phyloP scores from a whole-genome alignment of 2,113 vertebrate genomes.

The Misgurnus anguillicaudatus region DNA sequence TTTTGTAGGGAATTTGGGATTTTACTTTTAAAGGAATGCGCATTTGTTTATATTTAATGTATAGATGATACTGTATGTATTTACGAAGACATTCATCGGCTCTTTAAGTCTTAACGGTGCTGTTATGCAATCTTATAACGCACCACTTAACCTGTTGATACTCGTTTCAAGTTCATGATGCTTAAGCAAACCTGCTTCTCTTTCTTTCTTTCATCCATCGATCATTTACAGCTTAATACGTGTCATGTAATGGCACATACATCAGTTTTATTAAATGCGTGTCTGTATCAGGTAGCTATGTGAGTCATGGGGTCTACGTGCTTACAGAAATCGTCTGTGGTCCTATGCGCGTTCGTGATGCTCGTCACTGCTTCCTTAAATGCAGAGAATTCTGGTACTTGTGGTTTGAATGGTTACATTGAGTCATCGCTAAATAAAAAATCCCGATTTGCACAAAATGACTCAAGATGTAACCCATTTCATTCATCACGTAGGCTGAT shows the following conservation, averaged over 20 bases:
- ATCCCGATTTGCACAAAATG: background rate
- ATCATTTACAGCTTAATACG: background rate
- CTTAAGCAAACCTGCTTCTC: too few species aligned
- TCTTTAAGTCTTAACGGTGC: too few species aligned
- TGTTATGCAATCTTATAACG: too few species aligned
- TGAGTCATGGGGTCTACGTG: slow-evolving; percentile 46
- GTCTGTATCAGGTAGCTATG: background rate
- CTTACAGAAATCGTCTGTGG: background rate
- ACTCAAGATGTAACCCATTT: background rate
- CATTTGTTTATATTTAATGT: too few species aligned
- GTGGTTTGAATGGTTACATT: slow-evolving; percentile 2
- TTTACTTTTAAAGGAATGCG: background rate
- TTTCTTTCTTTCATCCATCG: too few species aligned
- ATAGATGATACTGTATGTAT: background rate
- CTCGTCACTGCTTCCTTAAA: slow-evolving; percentile 12
- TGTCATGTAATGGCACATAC: background rate
- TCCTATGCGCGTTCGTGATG: background rate
- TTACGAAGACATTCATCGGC: too few species aligned
- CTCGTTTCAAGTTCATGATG: background rate
- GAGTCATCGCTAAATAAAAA: background rate
- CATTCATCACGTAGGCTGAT: background rate
- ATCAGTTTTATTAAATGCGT: background rate
- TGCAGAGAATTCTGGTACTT: slow-evolving; percentile 43
- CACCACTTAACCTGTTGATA: background rate
- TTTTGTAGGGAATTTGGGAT: background rate